phyloP scores from a whole-genome alignment of 37 sponge, comb jelly and placozoan species.

The Beroe forskalii region DNA sequence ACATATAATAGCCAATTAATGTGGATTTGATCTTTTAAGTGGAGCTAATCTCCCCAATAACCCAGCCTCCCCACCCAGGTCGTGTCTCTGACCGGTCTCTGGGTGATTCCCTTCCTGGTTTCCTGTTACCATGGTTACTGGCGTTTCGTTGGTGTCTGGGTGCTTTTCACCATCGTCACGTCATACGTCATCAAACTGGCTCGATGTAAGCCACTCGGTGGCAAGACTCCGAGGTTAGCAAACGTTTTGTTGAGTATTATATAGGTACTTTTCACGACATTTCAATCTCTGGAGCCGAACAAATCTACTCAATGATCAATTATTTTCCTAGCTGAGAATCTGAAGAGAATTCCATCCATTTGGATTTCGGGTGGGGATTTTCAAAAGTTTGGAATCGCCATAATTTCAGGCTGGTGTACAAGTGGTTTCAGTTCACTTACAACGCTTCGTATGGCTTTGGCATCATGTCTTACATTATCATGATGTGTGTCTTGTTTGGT shows the following conservation, averaged over 20 bases:
- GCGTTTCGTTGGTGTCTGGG: slow-evolving; percentile 87
- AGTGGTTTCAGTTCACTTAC: slow-evolving; percentile 93
- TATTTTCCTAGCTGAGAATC: too few species aligned
- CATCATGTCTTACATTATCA: slow-evolving; percentile 79
- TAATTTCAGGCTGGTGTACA: slow-evolving; percentile 87
- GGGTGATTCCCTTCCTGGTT: slow-evolving; percentile 22
- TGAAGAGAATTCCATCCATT: too few species aligned
- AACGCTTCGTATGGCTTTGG: slow-evolving; percentile 80
- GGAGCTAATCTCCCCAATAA: too few species aligned
- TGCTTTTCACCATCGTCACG: slow-evolving; percentile 79
- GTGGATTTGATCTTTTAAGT: too few species aligned
- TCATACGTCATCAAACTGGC: slow-evolving; percentile 70
- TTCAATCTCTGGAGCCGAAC: too few species aligned
- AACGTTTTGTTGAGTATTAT: too few species aligned
- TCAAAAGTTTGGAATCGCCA: too few species aligned
- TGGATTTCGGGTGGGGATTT: too few species aligned
- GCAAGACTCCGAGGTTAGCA: slow-evolving; percentile 48
- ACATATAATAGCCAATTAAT: too few species aligned
- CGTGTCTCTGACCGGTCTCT: slow-evolving; percentile 53
- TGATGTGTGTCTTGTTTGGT: slow-evolving; percentile 69
- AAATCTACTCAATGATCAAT: too few species aligned
- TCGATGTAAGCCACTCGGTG: slow-evolving; percentile 60
- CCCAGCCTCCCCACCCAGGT: too few species aligned
- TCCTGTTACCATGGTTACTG: slow-evolving; percentile 68
- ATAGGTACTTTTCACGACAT: too few species aligned